Evolutionary conservation across 2,113 vertebrate genomes (phyloP).

Genomic region (Carollia perspicillata): DNA sequence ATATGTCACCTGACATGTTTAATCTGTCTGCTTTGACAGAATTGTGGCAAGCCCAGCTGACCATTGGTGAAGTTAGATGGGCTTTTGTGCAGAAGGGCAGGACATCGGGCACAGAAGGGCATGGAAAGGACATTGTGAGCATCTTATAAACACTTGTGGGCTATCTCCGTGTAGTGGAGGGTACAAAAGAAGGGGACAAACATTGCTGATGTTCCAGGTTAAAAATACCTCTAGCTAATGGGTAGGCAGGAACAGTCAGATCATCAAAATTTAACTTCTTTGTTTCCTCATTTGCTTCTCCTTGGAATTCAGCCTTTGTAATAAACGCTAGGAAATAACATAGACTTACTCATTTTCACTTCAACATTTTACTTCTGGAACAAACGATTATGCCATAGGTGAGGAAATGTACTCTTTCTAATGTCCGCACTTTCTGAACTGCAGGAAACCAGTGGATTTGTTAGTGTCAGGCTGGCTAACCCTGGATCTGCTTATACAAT

Average conservation of each 20-base stretch:
- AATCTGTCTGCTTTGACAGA: slow-evolving; percentile 72
- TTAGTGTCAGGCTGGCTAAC: neutral
- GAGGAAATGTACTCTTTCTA: neutral
- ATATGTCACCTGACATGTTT: slow-evolving; percentile 68
- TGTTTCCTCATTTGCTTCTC: neutral
- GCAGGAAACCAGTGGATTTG: neutral
- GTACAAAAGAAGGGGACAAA: neutral
- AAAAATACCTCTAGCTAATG: neutral
- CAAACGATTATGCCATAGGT: neutral
- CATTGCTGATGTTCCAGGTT: neutral
- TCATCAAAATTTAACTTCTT: neutral
- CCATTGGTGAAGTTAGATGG: slow-evolving; percentile 25
- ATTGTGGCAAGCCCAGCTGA: slow-evolving; percentile 61
- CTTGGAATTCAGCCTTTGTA: neutral
- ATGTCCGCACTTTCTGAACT: neutral
- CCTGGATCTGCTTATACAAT: neutral
- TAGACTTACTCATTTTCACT: neutral
- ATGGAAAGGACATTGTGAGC: neutral
- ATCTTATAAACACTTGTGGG: neutral
- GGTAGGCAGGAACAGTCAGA: neutral
- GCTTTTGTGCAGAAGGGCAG: slow-evolving; percentile 56
- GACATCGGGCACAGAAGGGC: neutral
- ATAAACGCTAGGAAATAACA: neutral
- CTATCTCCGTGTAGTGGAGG: neutral
- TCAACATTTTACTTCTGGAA: neutral